phyloP scores from a whole-genome alignment of 2,113 vertebrate genomes.

The Guaruba guarouba region DNA sequence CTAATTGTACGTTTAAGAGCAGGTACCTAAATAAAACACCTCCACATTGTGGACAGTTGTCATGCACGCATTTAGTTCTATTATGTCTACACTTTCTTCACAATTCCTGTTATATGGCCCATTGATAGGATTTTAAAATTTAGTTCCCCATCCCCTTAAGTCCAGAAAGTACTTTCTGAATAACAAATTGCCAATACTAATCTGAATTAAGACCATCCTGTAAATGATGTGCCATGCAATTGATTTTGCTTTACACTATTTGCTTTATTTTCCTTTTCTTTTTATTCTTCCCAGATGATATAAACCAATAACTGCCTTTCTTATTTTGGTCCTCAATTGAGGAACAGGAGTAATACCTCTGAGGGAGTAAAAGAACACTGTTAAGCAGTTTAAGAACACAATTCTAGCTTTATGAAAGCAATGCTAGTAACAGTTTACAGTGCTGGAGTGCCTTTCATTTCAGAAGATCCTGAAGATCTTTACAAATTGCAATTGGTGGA shows the following conservation, averaged over 20 bases:
- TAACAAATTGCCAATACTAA: conserved; percentile 56
- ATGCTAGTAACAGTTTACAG: not conserved
- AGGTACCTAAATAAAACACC: conserved; percentile 51
- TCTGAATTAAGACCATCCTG: conserved; percentile 56
- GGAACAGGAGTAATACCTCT: not conserved
- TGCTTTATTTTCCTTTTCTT: not conserved
- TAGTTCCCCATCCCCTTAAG: not conserved
- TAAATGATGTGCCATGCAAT: conserved; percentile 15
- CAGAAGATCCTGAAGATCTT: not conserved
- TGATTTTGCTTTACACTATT: not conserved
- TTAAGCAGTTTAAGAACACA: not conserved
- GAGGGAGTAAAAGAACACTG: not conserved
- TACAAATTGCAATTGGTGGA: not conserved
- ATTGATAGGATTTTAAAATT: conserved; percentile 62
- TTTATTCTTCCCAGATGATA: not conserved
- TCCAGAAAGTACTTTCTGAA: conserved; percentile 67
- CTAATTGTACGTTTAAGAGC: conserved; percentile 36
- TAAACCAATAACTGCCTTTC: not conserved
- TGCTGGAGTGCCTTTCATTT: not conserved
- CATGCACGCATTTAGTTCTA: not conserved
- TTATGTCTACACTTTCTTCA: conserved; percentile 6
- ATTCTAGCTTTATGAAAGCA: not conserved
- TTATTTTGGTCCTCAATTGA: not conserved
- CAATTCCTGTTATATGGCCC: not conserved
- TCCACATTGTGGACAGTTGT: not conserved